A percentile compares a stretch with the other conserved stretches of the same genome.
Evolutionary conservation across 2,888 invertebrate species (phyloP).

Genomic region (Bugulina stolonifera): DNA sequence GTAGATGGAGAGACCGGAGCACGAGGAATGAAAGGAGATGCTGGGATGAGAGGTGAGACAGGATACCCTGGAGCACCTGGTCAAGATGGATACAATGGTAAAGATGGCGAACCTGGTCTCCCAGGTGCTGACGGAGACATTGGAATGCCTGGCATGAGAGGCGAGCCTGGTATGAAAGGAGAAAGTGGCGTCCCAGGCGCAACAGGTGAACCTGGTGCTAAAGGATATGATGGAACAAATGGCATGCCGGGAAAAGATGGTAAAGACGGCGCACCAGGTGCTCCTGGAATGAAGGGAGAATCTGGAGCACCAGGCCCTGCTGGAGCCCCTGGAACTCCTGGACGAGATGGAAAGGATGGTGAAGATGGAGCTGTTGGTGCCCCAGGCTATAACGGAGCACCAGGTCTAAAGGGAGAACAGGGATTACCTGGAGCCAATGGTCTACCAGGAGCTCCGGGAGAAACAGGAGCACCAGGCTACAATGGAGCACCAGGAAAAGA

Average conservation of each 20-base stretch:
- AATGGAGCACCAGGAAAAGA: background rate
- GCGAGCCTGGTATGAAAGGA: background rate
- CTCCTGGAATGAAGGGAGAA: background rate
- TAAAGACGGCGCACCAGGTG: background rate
- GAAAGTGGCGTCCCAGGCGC: no score
- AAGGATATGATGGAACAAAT: slow-evolving; percentile 1
- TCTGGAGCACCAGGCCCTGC: background rate
- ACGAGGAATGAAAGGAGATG: slow-evolving; percentile 5
- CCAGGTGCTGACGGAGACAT: no score
- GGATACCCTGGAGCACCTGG: background rate
- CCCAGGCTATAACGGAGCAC: background rate
- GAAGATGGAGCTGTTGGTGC: background rate
- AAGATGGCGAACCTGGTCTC: background rate
- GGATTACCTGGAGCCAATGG: background rate
- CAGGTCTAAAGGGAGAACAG: background rate
- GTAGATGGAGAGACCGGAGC: background rate
- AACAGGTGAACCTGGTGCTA: no score
- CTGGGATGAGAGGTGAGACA: background rate
- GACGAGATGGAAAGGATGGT: background rate
- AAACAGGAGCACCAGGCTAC: background rate
- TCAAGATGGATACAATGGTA: background rate
- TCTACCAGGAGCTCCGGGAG: background rate
- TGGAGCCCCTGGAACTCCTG: background rate
- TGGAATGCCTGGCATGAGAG: background rate
- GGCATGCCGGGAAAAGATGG: background rate